Evolutionary conservation across 2,797 vertebrate genomes (phyloP).

Genomic region (Paramormyrops hopkinsi): DNA sequence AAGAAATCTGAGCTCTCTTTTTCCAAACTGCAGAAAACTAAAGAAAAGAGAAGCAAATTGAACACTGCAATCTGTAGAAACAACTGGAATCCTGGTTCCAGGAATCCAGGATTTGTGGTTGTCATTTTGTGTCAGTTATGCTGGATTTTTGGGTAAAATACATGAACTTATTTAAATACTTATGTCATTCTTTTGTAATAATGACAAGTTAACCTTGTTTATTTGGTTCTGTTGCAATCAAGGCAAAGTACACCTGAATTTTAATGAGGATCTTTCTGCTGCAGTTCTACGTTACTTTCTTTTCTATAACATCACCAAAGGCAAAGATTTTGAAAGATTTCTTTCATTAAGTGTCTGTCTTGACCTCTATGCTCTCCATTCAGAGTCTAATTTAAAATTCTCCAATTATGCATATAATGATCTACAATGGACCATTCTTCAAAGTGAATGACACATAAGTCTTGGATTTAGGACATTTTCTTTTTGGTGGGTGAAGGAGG

Average conservation of each 20-base stretch:
- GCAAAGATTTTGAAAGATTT: neutral
- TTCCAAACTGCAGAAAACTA: neutral
- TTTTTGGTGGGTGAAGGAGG: neutral
- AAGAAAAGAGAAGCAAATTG: neutral
- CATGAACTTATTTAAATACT: neutral
- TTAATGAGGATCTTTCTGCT: neutral
- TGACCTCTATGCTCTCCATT: neutral
- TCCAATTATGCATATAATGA: neutral
- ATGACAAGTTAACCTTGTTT: neutral
- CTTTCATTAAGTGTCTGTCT: conserved; percentile 6
- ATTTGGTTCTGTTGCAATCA: neutral
- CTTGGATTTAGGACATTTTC: neutral
- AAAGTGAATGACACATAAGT: neutral
- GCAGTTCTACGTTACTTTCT: neutral
- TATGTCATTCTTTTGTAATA: neutral
- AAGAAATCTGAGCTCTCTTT: neutral
- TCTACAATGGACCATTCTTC: conserved; percentile 4
- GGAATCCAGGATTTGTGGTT: neutral
- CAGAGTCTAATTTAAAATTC: neutral
- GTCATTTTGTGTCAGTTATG: neutral
- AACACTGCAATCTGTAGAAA: neutral
- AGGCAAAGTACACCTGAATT: neutral
- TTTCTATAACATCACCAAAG: neutral
- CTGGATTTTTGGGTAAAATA: neutral
- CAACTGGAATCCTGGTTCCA: neutral